Evolutionary conservation across 2,113 vertebrate genomes (phyloP).

Genomic region (Misgurnus anguillicaudatus): DNA sequence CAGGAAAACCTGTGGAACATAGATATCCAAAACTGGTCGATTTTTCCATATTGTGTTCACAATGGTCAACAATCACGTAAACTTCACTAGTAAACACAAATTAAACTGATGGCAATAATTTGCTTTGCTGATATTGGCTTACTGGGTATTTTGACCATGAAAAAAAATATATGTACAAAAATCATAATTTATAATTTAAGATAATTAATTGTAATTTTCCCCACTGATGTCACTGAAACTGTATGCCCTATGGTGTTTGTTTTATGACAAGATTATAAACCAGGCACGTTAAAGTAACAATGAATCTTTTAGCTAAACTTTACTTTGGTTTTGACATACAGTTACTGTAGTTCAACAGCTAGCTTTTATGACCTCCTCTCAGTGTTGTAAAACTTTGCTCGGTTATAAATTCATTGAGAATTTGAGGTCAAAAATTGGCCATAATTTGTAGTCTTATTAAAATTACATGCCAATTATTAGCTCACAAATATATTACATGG

Average conservation of each 20-base stretch:
- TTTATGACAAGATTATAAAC: background rate
- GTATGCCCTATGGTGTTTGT: background rate
- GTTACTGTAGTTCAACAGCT: background rate
- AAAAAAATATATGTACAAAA: background rate
- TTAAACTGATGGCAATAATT: background rate
- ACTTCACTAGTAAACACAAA: slow-evolving; percentile 20
- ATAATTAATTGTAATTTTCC: background rate
- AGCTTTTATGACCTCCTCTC: background rate
- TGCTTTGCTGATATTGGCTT: slow-evolving; percentile 1
- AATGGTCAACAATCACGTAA: slow-evolving; percentile 33
- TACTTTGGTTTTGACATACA: no score
- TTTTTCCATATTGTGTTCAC: slow-evolving; percentile 45
- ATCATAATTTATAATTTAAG: background rate
- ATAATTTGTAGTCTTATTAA: slow-evolving; percentile 13
- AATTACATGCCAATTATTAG: slow-evolving; percentile 4
- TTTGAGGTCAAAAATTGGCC: background rate
- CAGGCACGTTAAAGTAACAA: background rate
- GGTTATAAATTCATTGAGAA: slow-evolving; percentile 16
- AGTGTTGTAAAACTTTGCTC: slow-evolving; percentile 16
- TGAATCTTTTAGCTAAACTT: background rate
- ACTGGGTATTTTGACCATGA: background rate
- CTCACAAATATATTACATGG: slow-evolving; percentile 6
- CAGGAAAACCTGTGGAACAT: slow-evolving; percentile 48
- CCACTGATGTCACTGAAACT: background rate
- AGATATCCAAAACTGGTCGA: slow-evolving; percentile 50